Conservation (phyloP, 2,888 invertebrate genomes). For the Anticlea derivata region DNA sequence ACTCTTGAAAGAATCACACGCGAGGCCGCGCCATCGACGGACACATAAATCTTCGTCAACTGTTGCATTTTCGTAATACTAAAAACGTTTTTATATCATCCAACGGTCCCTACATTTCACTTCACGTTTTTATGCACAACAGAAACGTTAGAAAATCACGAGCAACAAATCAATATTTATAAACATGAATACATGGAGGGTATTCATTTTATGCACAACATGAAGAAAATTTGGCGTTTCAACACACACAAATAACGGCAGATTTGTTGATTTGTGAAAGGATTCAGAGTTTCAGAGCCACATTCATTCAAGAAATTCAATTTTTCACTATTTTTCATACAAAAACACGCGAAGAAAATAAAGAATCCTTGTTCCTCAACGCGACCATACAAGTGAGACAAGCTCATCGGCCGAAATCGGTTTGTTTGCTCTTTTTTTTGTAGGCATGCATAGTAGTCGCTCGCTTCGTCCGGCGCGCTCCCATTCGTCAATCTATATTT, state of each 20-base stretch:
- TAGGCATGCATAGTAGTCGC: not conserved
- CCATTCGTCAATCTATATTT: constrained; percentile 48
- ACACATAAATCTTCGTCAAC: constrained; percentile 55
- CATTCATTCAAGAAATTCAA: constrained; percentile 54
- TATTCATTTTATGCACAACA: constrained; percentile 57
- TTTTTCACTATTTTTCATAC: constrained; percentile 61
- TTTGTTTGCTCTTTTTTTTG: constrained; percentile 55
- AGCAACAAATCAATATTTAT: constrained; percentile 82
- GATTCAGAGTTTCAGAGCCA: constrained; percentile 29
- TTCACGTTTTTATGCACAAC: constrained; percentile 49
- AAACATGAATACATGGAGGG: constrained; percentile 79
- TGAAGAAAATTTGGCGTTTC: constrained; percentile 43
- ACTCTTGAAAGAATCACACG: constrained; percentile 56
- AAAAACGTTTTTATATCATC: constrained; percentile 39
- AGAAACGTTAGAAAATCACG: constrained; percentile 49
- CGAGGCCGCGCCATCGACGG: constrained; percentile 53
- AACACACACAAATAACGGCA: constrained; percentile 42
- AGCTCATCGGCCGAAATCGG: constrained; percentile 56
- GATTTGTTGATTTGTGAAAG: constrained; percentile 19
- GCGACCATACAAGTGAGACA: constrained; percentile 49
- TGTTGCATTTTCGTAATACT: constrained; percentile 66
- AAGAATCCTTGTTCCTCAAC: constrained; percentile 33
- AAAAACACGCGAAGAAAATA: constrained; percentile 57
- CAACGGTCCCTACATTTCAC: constrained; percentile 70
- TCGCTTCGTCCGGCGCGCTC: constrained; percentile 14